Percentiles rank a stretch among this genome's conserved stretches.
Conservation (phyloP, 2,113 vertebrate species). For the Macroglossus sobrinus region DNA sequence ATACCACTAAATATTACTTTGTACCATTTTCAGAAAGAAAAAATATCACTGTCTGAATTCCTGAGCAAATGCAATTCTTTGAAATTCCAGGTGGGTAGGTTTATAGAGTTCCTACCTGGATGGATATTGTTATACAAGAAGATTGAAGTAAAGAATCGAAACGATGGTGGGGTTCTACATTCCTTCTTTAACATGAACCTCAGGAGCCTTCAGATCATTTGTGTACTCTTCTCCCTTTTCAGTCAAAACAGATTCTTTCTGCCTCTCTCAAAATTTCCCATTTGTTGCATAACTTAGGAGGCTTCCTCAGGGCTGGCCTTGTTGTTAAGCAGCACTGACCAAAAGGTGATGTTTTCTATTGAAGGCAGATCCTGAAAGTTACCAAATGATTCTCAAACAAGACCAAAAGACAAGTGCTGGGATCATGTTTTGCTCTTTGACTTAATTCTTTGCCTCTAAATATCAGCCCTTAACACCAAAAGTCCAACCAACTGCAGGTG, state of each 20-base stretch:
- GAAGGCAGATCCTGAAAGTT: background rate
- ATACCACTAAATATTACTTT: background rate
- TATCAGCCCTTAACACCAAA: background rate
- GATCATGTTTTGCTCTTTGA: background rate
- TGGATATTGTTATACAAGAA: background rate
- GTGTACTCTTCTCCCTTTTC: background rate
- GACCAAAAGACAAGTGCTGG: background rate
- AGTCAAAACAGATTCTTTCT: background rate
- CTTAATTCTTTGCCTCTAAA: background rate
- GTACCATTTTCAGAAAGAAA: background rate
- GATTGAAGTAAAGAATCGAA: background rate
- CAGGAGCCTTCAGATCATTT: background rate
- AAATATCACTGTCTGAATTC: background rate
- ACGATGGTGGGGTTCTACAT: background rate
- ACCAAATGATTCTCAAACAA: background rate
- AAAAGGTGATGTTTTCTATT: background rate
- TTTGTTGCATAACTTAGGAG: background rate
- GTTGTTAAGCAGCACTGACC: background rate
- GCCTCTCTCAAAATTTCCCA: background rate
- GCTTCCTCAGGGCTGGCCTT: background rate
- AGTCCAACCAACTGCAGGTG: too few relatives aligned
- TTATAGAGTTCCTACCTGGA: background rate
- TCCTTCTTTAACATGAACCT: background rate
- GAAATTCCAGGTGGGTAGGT: background rate
- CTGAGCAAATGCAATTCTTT: background rate